Conservation (phyloP, 1,140 invertebrate genomes). For the Zaprionus gabonicus region DNA sequence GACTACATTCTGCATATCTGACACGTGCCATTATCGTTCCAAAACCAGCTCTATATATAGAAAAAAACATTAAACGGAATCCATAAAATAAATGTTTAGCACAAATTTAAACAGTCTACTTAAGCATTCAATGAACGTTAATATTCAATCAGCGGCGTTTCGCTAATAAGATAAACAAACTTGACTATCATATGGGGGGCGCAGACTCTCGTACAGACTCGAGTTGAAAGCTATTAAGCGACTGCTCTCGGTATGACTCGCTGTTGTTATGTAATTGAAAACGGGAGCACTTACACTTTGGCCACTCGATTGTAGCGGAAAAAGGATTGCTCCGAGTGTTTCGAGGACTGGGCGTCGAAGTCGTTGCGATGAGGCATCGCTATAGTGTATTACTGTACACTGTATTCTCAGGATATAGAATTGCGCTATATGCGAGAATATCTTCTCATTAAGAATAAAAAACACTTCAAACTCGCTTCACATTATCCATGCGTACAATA, state of each 20-base stretch:
- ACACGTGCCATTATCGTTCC: slow-evolving; percentile 23
- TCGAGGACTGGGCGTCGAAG: slow-evolving; percentile 68
- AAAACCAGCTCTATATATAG: slow-evolving; percentile 8
- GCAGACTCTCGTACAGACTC: slow-evolving; percentile 8
- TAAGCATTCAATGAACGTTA: slow-evolving; percentile 64
- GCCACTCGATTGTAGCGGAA: slow-evolving; percentile 74
- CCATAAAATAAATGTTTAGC: slow-evolving; percentile 29
- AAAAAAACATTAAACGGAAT: slow-evolving; percentile 21
- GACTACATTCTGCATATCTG: neutral
- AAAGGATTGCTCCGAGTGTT: slow-evolving; percentile 73
- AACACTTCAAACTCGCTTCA: slow-evolving; percentile 26
- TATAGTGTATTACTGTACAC: neutral
- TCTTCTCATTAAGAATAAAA: slow-evolving; percentile 17
- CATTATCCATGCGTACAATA: slow-evolving; percentile 66
- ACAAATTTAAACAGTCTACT: slow-evolving; percentile 51
- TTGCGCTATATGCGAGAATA: slow-evolving; percentile 24
- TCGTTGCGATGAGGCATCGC: slow-evolving; percentile 68
- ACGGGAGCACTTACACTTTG: slow-evolving; percentile 74
- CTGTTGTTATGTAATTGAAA: slow-evolving; percentile 47
- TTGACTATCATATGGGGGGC: slow-evolving; percentile 32
- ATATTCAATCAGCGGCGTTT: slow-evolving; percentile 68
- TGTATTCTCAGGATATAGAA: slow-evolving; percentile 24
- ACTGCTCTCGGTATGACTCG: slow-evolving; percentile 3
- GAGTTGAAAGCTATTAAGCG: slow-evolving; percentile 32
- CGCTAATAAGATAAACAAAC: slow-evolving; percentile 61